Evolutionary conservation across 2,113 vertebrate genomes (phyloP), one percentile per base, ranked within the genome.

Genomic region (Orthonyx spaldingii): DNA sequence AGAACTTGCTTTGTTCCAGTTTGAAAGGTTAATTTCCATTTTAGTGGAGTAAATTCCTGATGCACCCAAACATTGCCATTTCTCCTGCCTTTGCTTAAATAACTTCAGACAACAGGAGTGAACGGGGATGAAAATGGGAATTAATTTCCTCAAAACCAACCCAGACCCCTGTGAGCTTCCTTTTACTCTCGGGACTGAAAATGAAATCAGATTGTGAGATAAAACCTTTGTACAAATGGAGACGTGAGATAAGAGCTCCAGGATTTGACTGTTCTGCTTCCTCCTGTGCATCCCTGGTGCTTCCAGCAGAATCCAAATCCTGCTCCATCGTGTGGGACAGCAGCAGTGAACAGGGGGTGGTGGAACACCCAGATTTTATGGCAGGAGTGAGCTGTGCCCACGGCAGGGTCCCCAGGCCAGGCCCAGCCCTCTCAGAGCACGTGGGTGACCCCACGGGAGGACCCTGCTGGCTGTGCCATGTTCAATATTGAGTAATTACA

Each of bases 301-400:
- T 65, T 30, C 37, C 42, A 87, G 59, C 26, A 59, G 70, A 41
- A 23, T 4, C 16, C 68, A 52, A 19, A 6, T 5, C 44, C 30
- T 9, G 64, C 69, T 35, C 33, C 52, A 4, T 0, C 0, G 0
- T 3, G 14, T 2, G 10, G n/a, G 8, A 35, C 8, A 7, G 18
- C 49, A 55, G 71, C 42, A 64, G 8, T 0, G 8, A 44, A 6
- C 26, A 3, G 47, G 24, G 32, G 6, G 10, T 3, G 22, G 11
- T 4, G 27, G 35, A 28, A 24, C 23, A 17, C 14, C 33, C 27
- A 5, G 13, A 41, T 0, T 4, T 2, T 0, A 1, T 1, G 42
- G 68, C 50, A 75, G 80, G 47, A 35, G 21, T 8, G 5, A n/a
- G 17, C 55, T 0, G 28, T 21, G 12, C 9, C 4, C 14, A 3